These are phyloP conservation scores for Anarhynchus alexandrinus DNA, from an alignment of 2,113 vertebrate species.

Conservation along the genomic window DNA sequence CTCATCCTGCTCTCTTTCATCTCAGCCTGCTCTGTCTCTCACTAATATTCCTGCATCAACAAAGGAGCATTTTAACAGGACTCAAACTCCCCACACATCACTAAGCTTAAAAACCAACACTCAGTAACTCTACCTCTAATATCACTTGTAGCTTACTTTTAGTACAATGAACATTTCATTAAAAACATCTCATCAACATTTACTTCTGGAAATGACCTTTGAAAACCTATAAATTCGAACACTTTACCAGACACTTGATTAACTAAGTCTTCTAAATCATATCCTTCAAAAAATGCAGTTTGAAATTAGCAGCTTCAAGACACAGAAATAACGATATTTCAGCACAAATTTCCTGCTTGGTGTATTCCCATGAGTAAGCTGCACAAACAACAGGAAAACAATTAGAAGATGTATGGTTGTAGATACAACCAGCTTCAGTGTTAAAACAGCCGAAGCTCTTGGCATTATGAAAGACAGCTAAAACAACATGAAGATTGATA, in stretches of 20 bases:
- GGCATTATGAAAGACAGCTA: neutral
- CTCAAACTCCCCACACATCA: neutral
- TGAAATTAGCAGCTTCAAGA: neutral
- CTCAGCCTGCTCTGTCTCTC: neutral
- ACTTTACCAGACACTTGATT: neutral
- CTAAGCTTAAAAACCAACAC: neutral
- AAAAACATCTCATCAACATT: neutral
- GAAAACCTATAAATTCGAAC: neutral
- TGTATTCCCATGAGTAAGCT: neutral
- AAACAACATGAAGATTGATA: neutral
- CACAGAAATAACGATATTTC: neutral
- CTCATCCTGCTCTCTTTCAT: neutral
- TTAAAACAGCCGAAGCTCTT: neutral
- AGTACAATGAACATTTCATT: neutral
- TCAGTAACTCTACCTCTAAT: neutral
- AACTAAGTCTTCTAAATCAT: neutral
- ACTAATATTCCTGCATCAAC: neutral
- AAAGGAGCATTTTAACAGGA: neutral
- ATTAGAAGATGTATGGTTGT: fast-evolving
- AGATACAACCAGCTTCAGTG: neutral
- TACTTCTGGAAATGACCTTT: neutral
- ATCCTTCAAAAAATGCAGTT: neutral
- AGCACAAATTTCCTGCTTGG: neutral
- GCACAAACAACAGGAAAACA: neutral
- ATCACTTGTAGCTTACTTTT: neutral